Evolutionary conservation across 2,113 vertebrate species (phyloP).

Genomic region (Hemiprocne comata): DNA sequence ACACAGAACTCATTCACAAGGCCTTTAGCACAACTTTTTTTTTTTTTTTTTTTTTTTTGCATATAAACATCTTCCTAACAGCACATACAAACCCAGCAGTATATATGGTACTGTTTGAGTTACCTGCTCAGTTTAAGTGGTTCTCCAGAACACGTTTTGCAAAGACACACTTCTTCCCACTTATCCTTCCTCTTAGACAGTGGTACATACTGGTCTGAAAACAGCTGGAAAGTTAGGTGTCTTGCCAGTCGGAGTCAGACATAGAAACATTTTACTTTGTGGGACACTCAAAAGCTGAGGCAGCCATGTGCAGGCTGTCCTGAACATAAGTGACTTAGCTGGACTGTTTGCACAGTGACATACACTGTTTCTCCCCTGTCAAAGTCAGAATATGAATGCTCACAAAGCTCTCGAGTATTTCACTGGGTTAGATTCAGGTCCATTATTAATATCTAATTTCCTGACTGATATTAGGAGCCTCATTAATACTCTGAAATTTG

Average conservation of each 20-base stretch:
- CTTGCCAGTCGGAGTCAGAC: not conserved
- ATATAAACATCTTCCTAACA: not conserved
- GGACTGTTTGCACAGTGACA: not conserved
- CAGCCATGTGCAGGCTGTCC: not conserved
- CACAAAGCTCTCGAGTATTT: constrained; percentile 1
- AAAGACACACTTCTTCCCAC: not conserved
- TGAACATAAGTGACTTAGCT: not conserved
- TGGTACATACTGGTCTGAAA: not conserved
- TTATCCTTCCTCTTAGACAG: not conserved
- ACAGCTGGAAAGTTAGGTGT: not conserved
- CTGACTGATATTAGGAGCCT: constrained; percentile 51
- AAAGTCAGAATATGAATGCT: not conserved
- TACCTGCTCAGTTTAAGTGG: not conserved
- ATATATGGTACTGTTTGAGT: not conserved
- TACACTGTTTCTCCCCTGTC: not conserved
- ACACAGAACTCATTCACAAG: not conserved
- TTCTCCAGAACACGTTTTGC: not conserved
- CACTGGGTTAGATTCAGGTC: constrained; percentile 16
- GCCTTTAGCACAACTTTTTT: not conserved
- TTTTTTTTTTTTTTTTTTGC: not conserved
- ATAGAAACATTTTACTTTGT: not conserved
- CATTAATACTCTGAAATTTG: constrained; percentile 49
- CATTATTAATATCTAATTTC: constrained; percentile 64
- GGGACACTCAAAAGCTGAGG: not conserved
- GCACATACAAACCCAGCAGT: not conserved